phyloP scores from a whole-genome alignment of 2,888 invertebrate species.

The Chrysomela aeneicollis region DNA sequence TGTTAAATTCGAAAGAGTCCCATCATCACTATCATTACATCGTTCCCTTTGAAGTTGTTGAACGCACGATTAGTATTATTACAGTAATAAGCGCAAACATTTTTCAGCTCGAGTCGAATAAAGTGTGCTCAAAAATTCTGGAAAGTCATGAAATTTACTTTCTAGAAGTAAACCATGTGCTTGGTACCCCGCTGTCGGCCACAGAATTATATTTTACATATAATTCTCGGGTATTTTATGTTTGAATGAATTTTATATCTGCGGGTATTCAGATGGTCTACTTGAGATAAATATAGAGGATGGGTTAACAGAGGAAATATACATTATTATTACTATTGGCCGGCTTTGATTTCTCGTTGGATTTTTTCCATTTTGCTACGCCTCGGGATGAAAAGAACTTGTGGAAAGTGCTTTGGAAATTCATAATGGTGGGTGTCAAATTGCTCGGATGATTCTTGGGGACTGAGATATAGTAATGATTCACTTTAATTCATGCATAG shows the following conservation, averaged over 20 bases:
- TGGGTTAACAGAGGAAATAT: conserved; percentile 39
- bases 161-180: conserved; percentile 35
- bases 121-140: conserved; percentile 39
- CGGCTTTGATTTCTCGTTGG: conserved; percentile 28
- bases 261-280: conserved; percentile 42
- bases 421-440: neutral
- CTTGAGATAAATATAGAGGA: conserved; percentile 42
- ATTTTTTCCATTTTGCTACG: conserved; percentile 20
- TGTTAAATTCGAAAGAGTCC: conserved; percentile 20
- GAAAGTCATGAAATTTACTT: conserved; percentile 37
- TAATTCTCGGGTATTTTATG: conserved; percentile 38
- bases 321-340: conserved; percentile 32
- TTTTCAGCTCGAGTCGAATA: conserved; percentile 20
- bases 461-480: too few species aligned
- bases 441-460: neutral
- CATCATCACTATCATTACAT: conserved; percentile 31
- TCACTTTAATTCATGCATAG: too few species aligned
- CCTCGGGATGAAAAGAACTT: conserved; percentile 8
- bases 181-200: conserved; percentile 31
- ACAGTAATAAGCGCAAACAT: conserved; percentile 32
- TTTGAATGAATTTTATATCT: conserved; percentile 39
- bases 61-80: conserved; percentile 35
- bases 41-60: conserved; percentile 29
- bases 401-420: neutral
- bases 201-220: conserved; percentile 36